Evolutionary conservation across 2,797 vertebrate genomes (phyloP).

Genomic region (Propithecus deckenii): DNA sequence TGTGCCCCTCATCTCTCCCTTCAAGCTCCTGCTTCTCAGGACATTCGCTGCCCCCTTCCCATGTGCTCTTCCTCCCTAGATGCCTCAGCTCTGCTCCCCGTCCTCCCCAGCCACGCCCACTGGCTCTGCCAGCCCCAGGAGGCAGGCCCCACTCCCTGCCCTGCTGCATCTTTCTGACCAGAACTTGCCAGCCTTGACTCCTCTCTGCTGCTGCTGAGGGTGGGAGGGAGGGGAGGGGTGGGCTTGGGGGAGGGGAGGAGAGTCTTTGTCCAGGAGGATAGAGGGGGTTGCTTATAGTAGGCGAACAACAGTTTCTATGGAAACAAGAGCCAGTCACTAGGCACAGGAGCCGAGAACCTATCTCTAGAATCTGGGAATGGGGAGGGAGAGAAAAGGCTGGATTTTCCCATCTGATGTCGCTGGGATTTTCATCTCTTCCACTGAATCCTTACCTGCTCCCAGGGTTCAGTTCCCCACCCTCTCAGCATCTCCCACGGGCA

Average conservation of each 20-base stretch:
- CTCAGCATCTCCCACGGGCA: neutral
- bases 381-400: conserved; percentile 38
- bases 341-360: conserved; percentile 78
- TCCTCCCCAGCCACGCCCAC: neutral
- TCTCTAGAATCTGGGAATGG: conserved; percentile 73
- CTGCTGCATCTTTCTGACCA: conserved; percentile 18
- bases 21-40: neutral
- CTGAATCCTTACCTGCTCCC: neutral
- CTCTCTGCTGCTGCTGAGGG: conserved; percentile 57
- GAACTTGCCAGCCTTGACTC: conserved; percentile 72
- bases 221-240: neutral
- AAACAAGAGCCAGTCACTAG: conserved; percentile 78
- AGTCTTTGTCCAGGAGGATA: conserved; percentile 80
- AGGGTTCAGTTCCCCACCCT: neutral
- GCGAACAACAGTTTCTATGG: conserved; percentile 80
- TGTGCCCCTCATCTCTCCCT: neutral
- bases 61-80: neutral
- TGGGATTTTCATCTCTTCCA: conserved; percentile 40
- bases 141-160: neutral
- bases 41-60: neutral
- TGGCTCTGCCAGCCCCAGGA: neutral
- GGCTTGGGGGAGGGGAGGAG: conserved; percentile 15
- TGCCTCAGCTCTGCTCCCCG: neutral
- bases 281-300: conserved; percentile 60
- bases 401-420: conserved; percentile 61